Evolutionary conservation across 1,140 invertebrate species (phyloP).

Genomic region (Aphis gossypii): DNA sequence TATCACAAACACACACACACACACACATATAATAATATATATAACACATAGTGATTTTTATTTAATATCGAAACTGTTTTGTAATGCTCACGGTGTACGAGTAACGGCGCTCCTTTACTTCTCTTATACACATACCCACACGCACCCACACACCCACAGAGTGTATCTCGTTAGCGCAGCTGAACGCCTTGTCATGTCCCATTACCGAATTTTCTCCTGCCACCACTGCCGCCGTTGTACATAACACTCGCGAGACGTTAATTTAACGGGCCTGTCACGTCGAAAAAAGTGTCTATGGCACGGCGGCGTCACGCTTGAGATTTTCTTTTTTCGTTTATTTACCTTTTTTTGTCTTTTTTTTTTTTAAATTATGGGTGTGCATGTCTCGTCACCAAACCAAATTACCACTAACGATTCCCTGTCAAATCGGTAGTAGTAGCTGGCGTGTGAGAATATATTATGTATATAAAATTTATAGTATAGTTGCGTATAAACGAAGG

Average conservation of each 20-base stretch:
- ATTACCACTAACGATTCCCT: slow-evolving; percentile 55
- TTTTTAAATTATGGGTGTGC: slow-evolving; percentile 51
- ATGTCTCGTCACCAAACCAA: slow-evolving; percentile 50
- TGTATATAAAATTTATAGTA: not conserved
- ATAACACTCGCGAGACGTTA: slow-evolving; percentile 19
- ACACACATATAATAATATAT: not conserved
- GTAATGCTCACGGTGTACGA: slow-evolving; percentile 46
- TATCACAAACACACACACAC: not conserved
- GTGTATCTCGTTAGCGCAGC: slow-evolving; percentile 56
- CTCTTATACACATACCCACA: not conserved
- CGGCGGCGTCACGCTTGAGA: slow-evolving; percentile 52
- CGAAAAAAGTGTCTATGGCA: slow-evolving; percentile 38
- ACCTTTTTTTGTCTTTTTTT: not conserved
- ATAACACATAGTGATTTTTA: slow-evolving; percentile 24
- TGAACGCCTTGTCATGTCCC: slow-evolving; percentile 53
- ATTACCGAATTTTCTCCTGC: slow-evolving; percentile 44
- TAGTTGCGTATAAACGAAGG: not conserved
- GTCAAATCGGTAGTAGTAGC: not conserved
- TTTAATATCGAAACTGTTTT: slow-evolving; percentile 51
- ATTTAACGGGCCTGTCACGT: slow-evolving; percentile 53
- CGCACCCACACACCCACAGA: not conserved
- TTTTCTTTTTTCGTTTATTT: slow-evolving; percentile 52
- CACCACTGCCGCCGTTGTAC: not conserved
- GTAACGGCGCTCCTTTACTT: not conserved
- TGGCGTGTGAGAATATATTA: not conserved